Conservation (phyloP, 2,113 vertebrate genomes). For the Monopterus albus region DNA sequence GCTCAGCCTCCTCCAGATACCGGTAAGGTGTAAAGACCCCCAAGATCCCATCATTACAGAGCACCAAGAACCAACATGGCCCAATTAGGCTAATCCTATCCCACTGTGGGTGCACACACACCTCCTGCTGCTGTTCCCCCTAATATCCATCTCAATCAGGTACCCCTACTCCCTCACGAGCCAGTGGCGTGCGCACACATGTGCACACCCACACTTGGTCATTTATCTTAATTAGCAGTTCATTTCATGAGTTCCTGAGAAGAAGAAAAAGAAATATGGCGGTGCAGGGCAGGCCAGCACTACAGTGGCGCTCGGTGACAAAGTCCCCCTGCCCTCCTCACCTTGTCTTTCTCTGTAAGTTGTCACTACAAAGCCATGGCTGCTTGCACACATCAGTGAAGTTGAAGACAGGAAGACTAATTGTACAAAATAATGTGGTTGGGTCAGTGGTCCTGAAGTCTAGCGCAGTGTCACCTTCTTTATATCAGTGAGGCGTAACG, state of each 20-base stretch:
- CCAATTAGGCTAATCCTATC: constrained; percentile 76
- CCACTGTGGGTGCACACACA: constrained; percentile 41
- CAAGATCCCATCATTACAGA: constrained; percentile 76
- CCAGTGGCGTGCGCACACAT: constrained; percentile 14
- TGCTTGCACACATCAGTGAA: constrained; percentile 50
- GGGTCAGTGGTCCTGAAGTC: constrained; percentile 17
- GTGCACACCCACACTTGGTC: constrained; percentile 30
- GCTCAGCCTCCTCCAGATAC: constrained; percentile 43
- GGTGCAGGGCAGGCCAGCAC: background rate
- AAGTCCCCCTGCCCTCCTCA: background rate
- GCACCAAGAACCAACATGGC: constrained; percentile 63
- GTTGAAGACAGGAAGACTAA: constrained; percentile 54
- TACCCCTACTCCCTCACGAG: constrained; percentile 1
- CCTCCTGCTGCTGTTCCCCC: constrained; percentile 52
- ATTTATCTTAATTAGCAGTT: constrained; percentile 67
- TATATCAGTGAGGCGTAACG: background rate
- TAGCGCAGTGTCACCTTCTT: constrained; percentile 9
- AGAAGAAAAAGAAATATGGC: constrained; percentile 7
- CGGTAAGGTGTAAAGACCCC: constrained; percentile 54
- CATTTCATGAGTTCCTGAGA: constrained; percentile 48
- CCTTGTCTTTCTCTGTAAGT: constrained; percentile 27
- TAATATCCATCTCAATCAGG: constrained; percentile 51
- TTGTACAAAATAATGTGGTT: constrained; percentile 56
- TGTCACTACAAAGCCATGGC: constrained; percentile 64
- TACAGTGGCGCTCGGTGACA: background rate